phyloP scores from a whole-genome alignment of 1,140 invertebrate species.

The Mamestra configurata region DNA sequence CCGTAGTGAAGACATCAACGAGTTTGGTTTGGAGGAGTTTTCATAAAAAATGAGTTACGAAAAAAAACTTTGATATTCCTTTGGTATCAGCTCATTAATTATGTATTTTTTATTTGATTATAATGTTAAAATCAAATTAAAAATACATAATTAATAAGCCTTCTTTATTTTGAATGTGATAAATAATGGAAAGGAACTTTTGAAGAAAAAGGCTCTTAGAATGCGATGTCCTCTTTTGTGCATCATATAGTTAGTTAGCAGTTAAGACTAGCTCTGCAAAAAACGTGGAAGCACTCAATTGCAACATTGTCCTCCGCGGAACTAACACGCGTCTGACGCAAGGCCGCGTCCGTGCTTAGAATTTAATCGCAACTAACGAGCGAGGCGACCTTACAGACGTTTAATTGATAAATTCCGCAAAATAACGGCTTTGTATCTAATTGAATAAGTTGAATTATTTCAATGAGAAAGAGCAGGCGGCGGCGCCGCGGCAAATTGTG shows the following conservation, averaged over 20 bases:
- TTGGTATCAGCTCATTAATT: background rate
- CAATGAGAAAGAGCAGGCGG: slow-evolving; percentile 71
- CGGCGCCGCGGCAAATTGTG: slow-evolving; percentile 83
- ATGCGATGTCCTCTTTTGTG: too few relatives aligned
- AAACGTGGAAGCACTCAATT: background rate
- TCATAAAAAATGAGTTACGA: background rate
- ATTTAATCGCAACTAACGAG: slow-evolving; percentile 50
- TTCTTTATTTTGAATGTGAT: too few relatives aligned
- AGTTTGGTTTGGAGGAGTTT: background rate
- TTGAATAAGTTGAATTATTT: slow-evolving; percentile 81
- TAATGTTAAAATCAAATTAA: too few relatives aligned
- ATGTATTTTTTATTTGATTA: too few relatives aligned
- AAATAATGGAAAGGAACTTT: too few relatives aligned
- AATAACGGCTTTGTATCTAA: slow-evolving; percentile 76
- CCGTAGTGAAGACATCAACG: slow-evolving; percentile 62
- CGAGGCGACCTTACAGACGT: slow-evolving; percentile 51
- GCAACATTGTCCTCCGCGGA: background rate
- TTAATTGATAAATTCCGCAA: slow-evolving; percentile 73
- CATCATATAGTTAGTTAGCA: background rate
- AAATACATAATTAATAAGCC: too few relatives aligned
- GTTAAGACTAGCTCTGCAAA: background rate
- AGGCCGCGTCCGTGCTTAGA: slow-evolving; percentile 23
- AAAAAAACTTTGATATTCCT: background rate
- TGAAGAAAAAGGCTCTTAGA: too few relatives aligned
- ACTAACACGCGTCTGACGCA: background rate